Evolutionary conservation across 2,888 invertebrate genomes (phyloP).

Genomic region (Pollenia angustigena): DNA sequence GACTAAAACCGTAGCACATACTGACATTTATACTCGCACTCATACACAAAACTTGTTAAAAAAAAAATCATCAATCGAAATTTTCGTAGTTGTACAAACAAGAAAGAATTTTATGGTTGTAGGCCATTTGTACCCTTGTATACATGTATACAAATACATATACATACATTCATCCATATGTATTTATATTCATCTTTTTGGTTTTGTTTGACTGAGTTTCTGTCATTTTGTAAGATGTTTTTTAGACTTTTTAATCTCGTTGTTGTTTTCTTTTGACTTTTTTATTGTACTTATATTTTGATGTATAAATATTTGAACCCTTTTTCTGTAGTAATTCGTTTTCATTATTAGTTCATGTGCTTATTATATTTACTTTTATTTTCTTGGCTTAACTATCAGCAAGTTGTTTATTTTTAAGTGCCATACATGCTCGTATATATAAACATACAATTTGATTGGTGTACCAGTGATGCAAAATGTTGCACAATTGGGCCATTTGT

Average conservation of each 20-base stretch:
- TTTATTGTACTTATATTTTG: constrained; percentile 21
- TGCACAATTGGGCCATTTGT: no score
- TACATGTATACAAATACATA: no score
- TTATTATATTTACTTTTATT: not conserved
- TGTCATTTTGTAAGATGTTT: constrained; percentile 25
- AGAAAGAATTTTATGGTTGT: constrained; percentile 4
- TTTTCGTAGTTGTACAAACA: no score
- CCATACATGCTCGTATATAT: constrained; percentile 1
- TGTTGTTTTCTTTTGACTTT: constrained; percentile 22
- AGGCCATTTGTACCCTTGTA: constrained; percentile 31
- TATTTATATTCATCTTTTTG: not conserved
- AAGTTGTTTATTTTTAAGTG: constrained; percentile 55
- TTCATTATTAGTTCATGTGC: constrained; percentile 17
- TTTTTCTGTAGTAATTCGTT: constrained; percentile 22
- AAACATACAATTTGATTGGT: not conserved
- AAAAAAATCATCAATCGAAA: no score
- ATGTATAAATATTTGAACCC: constrained; percentile 49
- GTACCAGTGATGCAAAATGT: not conserved
- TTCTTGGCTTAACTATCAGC: constrained; percentile 43
- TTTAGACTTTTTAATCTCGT: constrained; percentile 31
- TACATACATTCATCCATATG: no score
- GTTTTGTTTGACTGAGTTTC: not conserved
- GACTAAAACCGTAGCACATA: not conserved
- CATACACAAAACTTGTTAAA: no score
- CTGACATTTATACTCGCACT: not conserved